Evolutionary conservation across 64 coral and sea anemone genomes (phyloP).

Genomic region (Catalaphyllia jardinei): DNA sequence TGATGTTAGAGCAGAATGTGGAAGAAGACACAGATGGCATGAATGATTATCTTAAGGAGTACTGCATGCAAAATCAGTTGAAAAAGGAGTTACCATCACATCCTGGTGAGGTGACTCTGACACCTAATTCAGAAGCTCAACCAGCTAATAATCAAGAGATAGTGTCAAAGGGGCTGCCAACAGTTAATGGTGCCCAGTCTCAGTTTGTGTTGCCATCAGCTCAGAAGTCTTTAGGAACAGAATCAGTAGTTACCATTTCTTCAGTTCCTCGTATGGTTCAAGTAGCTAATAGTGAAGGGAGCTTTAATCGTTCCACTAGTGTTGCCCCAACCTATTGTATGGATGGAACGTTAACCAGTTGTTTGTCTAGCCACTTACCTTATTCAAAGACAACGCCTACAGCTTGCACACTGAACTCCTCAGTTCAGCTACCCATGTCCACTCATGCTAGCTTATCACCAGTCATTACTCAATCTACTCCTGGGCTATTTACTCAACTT

Average conservation of each 20-base stretch:
- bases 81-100: no score
- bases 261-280: not conserved
- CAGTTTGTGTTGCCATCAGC: not conserved
- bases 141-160: not conserved
- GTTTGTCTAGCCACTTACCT: no score
- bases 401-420: no score
- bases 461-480: not conserved
- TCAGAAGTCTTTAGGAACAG: not conserved
- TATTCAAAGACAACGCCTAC: no score
- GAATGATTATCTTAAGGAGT: constrained; percentile 28
- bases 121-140: not conserved
- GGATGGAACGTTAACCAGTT: no score
- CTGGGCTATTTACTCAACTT: not conserved
- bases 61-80: no score
- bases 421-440: not conserved
- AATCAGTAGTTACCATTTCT: not conserved
- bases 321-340: no score
- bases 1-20: not conserved
- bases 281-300: no score
- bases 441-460: not conserved
- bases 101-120: not conserved
- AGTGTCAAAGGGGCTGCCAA: not conserved
- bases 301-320: no score
- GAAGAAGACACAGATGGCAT: not conserved
- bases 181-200: not conserved